phyloP scores from a whole-genome alignment of 2,888 invertebrate species.

The Eustalomyia histrio region DNA sequence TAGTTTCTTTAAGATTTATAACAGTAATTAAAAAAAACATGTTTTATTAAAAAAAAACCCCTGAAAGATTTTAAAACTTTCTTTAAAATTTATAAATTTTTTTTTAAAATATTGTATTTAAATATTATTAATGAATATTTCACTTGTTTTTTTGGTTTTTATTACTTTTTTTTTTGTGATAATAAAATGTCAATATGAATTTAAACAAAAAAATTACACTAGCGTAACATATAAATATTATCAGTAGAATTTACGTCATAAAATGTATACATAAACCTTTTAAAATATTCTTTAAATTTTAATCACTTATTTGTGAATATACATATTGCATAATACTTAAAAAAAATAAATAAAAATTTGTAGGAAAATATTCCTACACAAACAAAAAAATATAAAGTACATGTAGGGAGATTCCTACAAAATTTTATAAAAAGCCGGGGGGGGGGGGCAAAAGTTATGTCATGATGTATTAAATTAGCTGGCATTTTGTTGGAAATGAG shows the following conservation, averaged over 20 bases:
- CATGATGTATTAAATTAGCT: no score
- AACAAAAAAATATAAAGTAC: no score
- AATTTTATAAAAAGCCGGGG: no score
- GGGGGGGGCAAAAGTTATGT: no score
- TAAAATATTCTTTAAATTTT: slow-evolving; percentile 21
- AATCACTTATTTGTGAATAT: slow-evolving; percentile 39
- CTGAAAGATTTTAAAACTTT: background rate
- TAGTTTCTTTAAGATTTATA: background rate
- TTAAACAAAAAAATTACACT: slow-evolving; percentile 5
- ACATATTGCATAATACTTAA: background rate
- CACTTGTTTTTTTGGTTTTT: background rate
- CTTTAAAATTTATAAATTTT: no score
- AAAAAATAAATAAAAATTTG: slow-evolving; percentile 48
- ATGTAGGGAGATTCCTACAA: no score
- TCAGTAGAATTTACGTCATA: slow-evolving; percentile 44
- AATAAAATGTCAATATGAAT: slow-evolving; percentile 17
- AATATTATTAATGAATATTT: no score
- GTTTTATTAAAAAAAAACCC: background rate
- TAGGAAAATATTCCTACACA: no score
- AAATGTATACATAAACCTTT: slow-evolving; percentile 43
- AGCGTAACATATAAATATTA: background rate
- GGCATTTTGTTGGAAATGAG: no score
- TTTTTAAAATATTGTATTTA: no score
- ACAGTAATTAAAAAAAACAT: no score
- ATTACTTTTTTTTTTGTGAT: slow-evolving; percentile 7